Evolutionary conservation across 2,888 invertebrate species (phyloP), one percentile per base, ranked within the genome.

Genomic region (Tenthredo distinguenda): DNA sequence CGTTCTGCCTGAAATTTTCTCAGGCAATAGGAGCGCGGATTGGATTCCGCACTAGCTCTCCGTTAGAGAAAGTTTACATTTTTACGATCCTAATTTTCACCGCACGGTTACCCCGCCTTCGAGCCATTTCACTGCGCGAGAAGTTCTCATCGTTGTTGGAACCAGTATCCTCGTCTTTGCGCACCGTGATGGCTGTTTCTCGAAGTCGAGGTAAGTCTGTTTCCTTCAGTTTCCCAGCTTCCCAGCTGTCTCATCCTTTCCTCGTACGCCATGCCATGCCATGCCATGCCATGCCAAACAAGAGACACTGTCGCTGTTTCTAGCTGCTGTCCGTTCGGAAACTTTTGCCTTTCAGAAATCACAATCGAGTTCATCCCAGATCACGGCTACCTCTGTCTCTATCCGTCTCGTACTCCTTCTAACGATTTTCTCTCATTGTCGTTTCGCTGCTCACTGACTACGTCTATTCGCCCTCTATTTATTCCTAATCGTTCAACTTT

Each of bases 81-180:
- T 85, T 85, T 85, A 85, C 72, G 82, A 85, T 47, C 34, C 71
- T 82, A 68, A 85, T 85, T 85, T 79, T 85, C 85, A 81, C 81
- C 85, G 72, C 85, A 85, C 85, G 82, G 85, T 85, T 85, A 85
- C 71, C 81, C 82, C 71, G 31, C 21, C 81, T 82, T 40, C 85
- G 79, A 50, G 82, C 85, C 85, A 71, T 85, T 85, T 85, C 50
- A 85, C 85, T 31, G 58, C 34, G 55, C 72, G 40, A 79, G 68
- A 85, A 85, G 58, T 85, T 79, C 43, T 65, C 83, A 43, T 37
- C 68, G 71, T 50, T 68, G 83, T 71, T 68, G 18, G 68, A 62
- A 79, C 58, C 76, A 26, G 71, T 26, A 26, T 31, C 77, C 65
- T 65, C 31, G 68, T 77, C 85, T 65, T 68, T 43, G 71, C 58